Conservation (phyloP, 2,113 vertebrate species). For the Sisor rabdophorus region DNA sequence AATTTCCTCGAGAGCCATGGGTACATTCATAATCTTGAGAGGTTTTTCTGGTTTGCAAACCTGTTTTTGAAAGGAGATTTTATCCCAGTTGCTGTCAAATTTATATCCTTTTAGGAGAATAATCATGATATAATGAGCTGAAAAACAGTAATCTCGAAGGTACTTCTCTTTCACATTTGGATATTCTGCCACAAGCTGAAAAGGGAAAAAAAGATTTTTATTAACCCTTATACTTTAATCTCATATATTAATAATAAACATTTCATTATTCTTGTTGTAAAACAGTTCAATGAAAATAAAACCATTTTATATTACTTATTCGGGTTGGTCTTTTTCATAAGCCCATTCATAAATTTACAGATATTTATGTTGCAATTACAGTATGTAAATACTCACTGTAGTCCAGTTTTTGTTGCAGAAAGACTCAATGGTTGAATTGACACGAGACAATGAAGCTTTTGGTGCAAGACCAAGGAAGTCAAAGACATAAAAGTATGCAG, state of each 20-base stretch:
- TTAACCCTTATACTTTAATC: no score
- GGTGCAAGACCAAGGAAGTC: conserved; percentile 73
- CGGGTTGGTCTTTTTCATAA: background rate
- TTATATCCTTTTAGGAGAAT: conserved; percentile 70
- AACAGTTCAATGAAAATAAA: no score
- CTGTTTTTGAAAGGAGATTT: conserved; percentile 68
- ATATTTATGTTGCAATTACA: no score
- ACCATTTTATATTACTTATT: background rate
- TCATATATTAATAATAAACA: no score
- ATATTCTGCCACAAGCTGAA: conserved; percentile 56
- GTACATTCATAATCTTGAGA: no score
- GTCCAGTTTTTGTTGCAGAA: conserved; percentile 71
- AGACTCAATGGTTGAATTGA: conserved; percentile 55
- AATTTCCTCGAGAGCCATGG: no score
- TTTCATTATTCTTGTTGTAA: no score
- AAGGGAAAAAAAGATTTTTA: background rate
- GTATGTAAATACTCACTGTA: conserved; percentile 56
- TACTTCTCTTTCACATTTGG: conserved; percentile 35
- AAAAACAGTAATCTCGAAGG: conserved; percentile 64
- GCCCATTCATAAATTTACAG: background rate
- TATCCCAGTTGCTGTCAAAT: conserved; percentile 64
- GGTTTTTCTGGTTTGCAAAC: conserved; percentile 48
- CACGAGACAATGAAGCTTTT: conserved; percentile 49
- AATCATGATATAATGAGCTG: conserved; percentile 62
- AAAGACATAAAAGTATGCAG: conserved; percentile 77